Conservation (phyloP, 2,888 invertebrate species). For the Drosophila yooni region DNA sequence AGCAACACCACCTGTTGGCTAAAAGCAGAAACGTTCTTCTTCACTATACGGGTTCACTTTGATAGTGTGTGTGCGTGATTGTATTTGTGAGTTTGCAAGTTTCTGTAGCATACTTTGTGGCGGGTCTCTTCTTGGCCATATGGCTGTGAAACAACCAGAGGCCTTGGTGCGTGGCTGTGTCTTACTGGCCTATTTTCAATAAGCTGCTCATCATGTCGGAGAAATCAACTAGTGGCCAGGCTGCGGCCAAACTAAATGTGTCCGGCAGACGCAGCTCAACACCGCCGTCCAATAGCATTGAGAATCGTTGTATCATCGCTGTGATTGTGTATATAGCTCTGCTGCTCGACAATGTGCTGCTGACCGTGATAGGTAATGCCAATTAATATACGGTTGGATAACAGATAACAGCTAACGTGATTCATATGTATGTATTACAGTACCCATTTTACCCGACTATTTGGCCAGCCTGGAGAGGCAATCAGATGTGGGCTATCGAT, state of each 20-base stretch:
- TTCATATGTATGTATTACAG: slow-evolving; percentile 84
- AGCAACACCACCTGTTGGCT: slow-evolving; percentile 84
- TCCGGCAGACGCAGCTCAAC: slow-evolving; percentile 50
- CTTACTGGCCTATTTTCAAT: slow-evolving; percentile 31
- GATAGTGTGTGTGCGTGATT: slow-evolving; percentile 6
- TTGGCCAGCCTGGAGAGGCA: slow-evolving; percentile 87
- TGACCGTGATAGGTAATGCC: slow-evolving; percentile 94
- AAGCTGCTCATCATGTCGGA: slow-evolving; percentile 52
- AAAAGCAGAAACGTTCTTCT: slow-evolving; percentile 2
- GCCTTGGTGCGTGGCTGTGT: slow-evolving; percentile 4
- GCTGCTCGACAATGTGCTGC: slow-evolving; percentile 93
- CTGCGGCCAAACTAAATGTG: slow-evolving; percentile 52
- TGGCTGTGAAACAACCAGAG: slow-evolving; percentile 55
- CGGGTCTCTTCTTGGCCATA: slow-evolving; percentile 61
- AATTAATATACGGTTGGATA: slow-evolving; percentile 13
- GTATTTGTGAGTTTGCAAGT: slow-evolving; percentile 1
- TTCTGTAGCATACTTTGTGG: slow-evolving; percentile 64
- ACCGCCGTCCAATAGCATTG: slow-evolving; percentile 54
- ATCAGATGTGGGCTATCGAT: slow-evolving; percentile 6
- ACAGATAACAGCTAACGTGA: slow-evolving; percentile 12
- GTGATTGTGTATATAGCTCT: slow-evolving; percentile 90
- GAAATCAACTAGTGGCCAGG: slow-evolving; percentile 46
- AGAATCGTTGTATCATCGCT: slow-evolving; percentile 84
- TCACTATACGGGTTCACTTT: neutral
- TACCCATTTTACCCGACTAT: slow-evolving; percentile 92